Conservation (phyloP, 2,888 invertebrate species). For the Epinotia brunnichana region DNA sequence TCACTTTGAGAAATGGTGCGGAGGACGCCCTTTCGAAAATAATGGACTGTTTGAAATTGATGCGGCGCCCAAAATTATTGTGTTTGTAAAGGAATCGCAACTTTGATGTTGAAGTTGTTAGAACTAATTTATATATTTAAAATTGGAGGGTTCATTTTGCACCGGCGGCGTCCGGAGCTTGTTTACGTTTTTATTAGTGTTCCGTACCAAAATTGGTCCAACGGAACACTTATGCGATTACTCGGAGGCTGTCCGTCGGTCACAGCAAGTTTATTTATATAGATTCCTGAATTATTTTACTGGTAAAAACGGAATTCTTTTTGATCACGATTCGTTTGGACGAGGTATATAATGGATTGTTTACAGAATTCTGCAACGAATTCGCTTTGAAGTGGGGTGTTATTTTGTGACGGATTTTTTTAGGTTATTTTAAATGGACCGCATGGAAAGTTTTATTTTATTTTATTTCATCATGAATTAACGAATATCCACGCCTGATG, state of each 20-base stretch:
- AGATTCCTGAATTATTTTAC: slow-evolving; percentile 12
- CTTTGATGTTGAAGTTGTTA: background rate
- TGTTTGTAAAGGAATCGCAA: background rate
- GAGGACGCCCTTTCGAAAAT: slow-evolving; percentile 1
- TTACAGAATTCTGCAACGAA: slow-evolving; percentile 23
- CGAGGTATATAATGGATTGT: slow-evolving; percentile 1
- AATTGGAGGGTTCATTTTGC: background rate
- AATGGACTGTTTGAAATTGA: slow-evolving; percentile 20
- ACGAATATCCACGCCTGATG: background rate
- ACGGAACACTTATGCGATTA: no score
- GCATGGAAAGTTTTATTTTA: background rate
- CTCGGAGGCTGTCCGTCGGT: no score
- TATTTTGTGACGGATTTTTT: slow-evolving; percentile 15
- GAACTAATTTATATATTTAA: background rate
- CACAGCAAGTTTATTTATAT: slow-evolving; percentile 5
- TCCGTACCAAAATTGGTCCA: no score
- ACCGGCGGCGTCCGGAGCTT: background rate
- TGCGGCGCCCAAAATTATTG: background rate
- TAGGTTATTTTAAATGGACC: background rate
- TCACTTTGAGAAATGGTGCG: background rate
- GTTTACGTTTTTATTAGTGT: slow-evolving; percentile 11
- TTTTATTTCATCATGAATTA: background rate
- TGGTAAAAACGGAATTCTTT: slow-evolving; percentile 28
- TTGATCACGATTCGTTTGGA: slow-evolving; percentile 27
- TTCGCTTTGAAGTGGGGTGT: slow-evolving; percentile 27